Evolutionary conservation across 2,888 invertebrate genomes (phyloP).

Genomic region (Pseudanteris insignis): DNA sequence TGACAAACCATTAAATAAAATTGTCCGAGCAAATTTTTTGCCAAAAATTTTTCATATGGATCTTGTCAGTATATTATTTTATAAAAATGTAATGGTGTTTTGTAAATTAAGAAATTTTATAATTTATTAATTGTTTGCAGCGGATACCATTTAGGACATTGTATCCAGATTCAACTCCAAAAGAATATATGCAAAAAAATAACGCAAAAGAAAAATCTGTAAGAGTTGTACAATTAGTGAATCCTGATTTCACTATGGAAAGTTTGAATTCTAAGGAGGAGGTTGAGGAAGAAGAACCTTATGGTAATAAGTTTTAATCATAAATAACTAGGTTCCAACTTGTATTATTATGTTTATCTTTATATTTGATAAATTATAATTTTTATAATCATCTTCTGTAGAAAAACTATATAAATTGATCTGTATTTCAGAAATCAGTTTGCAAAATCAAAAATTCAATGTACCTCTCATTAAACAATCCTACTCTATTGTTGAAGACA

Average conservation of each 20-base stretch:
- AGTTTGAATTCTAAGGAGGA: conserved; percentile 56
- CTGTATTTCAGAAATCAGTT: conserved; percentile 53
- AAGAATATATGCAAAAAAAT: conserved; percentile 69
- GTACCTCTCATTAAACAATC: conserved; percentile 67
- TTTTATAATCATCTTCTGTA: not conserved
- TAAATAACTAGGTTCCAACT: too few relatives aligned
- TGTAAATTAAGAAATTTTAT: too few relatives aligned
- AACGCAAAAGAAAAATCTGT: conserved; percentile 67
- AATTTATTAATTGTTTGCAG: conserved; percentile 54
- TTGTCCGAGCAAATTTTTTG: conserved; percentile 69
- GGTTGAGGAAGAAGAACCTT: conserved; percentile 64
- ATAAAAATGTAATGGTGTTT: too few relatives aligned
- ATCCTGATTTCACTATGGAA: conserved; percentile 69
- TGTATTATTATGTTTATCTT: too few relatives aligned
- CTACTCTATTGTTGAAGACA: conserved; percentile 67
- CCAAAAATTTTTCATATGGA: conserved; percentile 69
- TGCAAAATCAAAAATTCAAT: conserved; percentile 54
- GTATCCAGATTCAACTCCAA: conserved; percentile 69
- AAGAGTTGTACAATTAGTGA: conserved; percentile 69
- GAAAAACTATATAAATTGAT: too few relatives aligned
- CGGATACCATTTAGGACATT: conserved; percentile 69
- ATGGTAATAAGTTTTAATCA: conserved; percentile 49
- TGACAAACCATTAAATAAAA: conserved; percentile 66
- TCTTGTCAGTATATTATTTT: conserved; percentile 67
- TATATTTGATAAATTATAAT: too few relatives aligned